These are phyloP conservation scores for Xiphorhynchus erythropygius DNA, from an alignment of 2,797 vertebrate genomes.

Conservation along the genomic window DNA sequence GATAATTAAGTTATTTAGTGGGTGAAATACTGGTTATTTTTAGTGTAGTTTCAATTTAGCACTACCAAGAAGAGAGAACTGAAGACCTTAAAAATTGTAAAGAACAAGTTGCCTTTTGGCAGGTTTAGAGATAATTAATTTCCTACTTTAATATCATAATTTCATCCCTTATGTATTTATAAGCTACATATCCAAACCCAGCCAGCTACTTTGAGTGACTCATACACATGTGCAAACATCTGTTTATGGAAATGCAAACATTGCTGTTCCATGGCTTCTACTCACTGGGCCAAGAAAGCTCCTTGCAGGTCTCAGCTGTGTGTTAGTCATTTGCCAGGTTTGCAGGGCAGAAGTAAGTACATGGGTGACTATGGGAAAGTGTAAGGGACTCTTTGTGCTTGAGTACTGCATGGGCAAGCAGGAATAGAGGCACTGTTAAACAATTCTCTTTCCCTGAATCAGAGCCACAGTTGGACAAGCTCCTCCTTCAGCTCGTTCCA, in stretches of 20 bases:
- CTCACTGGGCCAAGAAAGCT: background rate
- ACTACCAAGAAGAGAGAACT: background rate
- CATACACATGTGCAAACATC: slow-evolving; percentile 12
- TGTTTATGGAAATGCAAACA: background rate
- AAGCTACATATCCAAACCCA: background rate
- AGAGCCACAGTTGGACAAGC: background rate
- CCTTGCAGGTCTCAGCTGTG: background rate
- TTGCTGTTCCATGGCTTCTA: background rate
- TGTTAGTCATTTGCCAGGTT: background rate
- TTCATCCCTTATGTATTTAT: background rate
- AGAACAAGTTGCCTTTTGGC: background rate
- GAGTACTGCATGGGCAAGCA: background rate
- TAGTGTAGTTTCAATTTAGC: background rate
- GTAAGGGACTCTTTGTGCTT: background rate
- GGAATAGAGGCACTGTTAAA: background rate
- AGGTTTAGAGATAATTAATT: background rate
- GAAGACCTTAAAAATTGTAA: background rate
- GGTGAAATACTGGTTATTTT: background rate
- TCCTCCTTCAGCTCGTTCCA: background rate
- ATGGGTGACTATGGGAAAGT: background rate
- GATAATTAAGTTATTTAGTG: background rate
- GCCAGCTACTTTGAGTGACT: background rate
- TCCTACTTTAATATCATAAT: background rate
- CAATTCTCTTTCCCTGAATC: background rate
- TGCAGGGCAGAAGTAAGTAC: background rate